Evolutionary conservation across 1,140 invertebrate species (phyloP).

Genomic region (Sycophila sp.): DNA sequence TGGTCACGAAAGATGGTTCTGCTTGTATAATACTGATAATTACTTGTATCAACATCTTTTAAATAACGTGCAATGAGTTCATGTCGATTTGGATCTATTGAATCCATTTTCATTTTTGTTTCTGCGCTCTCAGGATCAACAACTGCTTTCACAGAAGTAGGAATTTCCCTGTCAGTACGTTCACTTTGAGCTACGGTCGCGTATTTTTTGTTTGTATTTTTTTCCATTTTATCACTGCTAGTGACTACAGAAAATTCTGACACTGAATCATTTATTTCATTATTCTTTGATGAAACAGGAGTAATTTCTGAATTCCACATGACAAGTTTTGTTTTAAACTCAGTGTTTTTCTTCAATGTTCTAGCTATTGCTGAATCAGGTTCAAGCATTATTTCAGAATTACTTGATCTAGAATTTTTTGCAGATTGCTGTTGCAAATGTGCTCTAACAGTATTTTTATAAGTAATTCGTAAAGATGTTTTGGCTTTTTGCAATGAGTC

Average conservation of each 20-base stretch:
- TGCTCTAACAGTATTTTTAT: slow-evolving; percentile 12
- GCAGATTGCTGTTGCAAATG: neutral
- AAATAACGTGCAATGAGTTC: slow-evolving; percentile 36
- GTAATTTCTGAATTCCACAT: slow-evolving; percentile 9
- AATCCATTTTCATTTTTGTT: slow-evolving; percentile 13
- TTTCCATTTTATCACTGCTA: too few relatives aligned
- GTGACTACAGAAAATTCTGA: neutral
- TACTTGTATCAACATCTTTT: slow-evolving; percentile 25
- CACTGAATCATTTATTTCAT: neutral
- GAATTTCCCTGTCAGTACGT: slow-evolving; percentile 7
- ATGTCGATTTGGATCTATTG: slow-evolving; percentile 27
- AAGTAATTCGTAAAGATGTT: slow-evolving; percentile 23
- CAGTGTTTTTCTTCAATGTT: slow-evolving; percentile 18
- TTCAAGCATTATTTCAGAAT: slow-evolving; percentile 25
- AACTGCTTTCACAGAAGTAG: slow-evolving; percentile 17
- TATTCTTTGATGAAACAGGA: neutral
- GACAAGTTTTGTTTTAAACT: neutral
- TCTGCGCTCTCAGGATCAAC: slow-evolving; percentile 2
- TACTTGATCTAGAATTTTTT: neutral
- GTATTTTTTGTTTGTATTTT: slow-evolving; percentile 14
- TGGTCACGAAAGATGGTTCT: neutral
- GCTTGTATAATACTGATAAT: too few relatives aligned
- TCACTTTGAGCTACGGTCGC: slow-evolving; percentile 6
- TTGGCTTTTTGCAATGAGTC: slow-evolving; percentile 18
- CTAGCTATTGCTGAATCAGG: slow-evolving; percentile 35